Evolutionary conservation across 2,888 invertebrate genomes (phyloP), one percentile per base, ranked within the genome.

Genomic region (Diloba caeruleocephala): DNA sequence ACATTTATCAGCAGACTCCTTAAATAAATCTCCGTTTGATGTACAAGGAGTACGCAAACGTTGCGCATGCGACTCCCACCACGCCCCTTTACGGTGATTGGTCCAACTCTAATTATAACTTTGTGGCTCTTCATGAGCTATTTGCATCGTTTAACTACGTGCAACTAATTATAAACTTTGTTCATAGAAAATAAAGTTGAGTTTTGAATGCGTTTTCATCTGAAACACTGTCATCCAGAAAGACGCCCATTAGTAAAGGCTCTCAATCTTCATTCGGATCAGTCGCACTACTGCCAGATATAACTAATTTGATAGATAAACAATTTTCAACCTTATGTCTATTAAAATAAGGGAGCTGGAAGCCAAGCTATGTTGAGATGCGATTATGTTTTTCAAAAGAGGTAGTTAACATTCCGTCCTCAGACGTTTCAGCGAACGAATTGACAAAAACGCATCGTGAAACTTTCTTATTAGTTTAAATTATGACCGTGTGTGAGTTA

Each of bases 361-460:
- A 10, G 29, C 13, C 17, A 60, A 49, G 46, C 37, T 34, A 21
- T 41, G 44, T 53, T 58, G 52, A 71, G 65, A 61, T 66, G 57
- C 76, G 76, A 78, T 83, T 82, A 84, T 86, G 87, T 87, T 85
- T 84, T 87, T 88, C 84, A 85, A 84, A 84, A 83, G 83, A 83
- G 84, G 79, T 82, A 84, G 88, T 90, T 90, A 90, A 90, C 79
- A 89, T 89, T 87, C 88, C 79, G 79, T 74, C 72, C 78, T 66
- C 79, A 62, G 85, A 83, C 83, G 83, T 85, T 89, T 86, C 88
- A 87, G 84, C 82, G 83, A 78, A 74, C 82, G 89, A 86, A 90
- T 90, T 91, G 92, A 92, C 90, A 90, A 90, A 90, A 92, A 92
- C 92, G 89, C 85, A 80, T 87, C 89, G 86, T 84, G 84, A 81